Base-by-base conservation (phyloP, 2,888 invertebrate genomes). In the Ophion obscuratus region DNA sequence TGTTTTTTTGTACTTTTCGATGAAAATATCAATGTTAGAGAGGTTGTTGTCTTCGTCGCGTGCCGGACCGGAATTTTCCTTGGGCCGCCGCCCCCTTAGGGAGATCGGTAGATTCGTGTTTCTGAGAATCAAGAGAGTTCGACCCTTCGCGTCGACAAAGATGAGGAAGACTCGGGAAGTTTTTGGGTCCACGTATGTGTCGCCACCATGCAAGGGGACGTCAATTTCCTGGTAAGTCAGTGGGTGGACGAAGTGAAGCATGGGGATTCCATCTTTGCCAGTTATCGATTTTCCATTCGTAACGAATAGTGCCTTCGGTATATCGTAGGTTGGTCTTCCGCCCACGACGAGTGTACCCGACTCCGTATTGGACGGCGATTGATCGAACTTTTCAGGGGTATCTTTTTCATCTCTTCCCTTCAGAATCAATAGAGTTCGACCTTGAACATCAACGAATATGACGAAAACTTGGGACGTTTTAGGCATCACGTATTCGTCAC, bases 241-340 rank as follows among this genome's bases (percentile, higher is more conserved):
- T 0, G 84, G 84, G 36, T 84, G 81, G 0, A 20, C n/a, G 44
- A 81, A 84, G 2, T 73, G 24, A 0, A 84, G 7, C 53, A 74
- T 53, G 2, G 17, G 2, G n/a, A 10, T 74, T 47, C 74, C 73
- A 24, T 68, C 24, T 1, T n/a, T 11, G 6, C 40, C 44, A 20
- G 68, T 47, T 2, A 9, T 14, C 14, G 59, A 31, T 5, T 67
- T 36, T 0, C 59, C 47, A 2, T 73, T 14, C 20, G 20, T 67
- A n/a, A 78, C 24, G 14, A 67, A 14, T 31, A 59, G 47, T n/a
- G 73, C 83, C 2, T 31, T 59, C 2, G 59, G 57, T 67, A 73
- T 14, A 20, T 83, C 71, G n/a, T 77, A 67, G 44, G 11, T 31
- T 6, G 77, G 83, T 14, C 53, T 0, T 44, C 77, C 77, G 11